phyloP scores from a whole-genome alignment of 2,797 vertebrate species.

The Diplodus sargus region DNA sequence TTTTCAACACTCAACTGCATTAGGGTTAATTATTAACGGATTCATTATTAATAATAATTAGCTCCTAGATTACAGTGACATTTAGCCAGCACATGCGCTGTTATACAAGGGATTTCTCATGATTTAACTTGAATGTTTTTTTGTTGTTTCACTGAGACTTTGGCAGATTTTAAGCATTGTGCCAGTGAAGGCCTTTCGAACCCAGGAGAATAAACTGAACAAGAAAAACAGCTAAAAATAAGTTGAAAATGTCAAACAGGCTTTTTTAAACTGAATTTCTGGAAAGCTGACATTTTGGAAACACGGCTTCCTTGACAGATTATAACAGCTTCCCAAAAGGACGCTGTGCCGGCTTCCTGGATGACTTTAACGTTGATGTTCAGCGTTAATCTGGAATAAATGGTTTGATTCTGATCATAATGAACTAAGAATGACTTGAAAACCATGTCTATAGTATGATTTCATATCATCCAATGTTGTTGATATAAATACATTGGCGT shows the following conservation, averaged over 20 bases:
- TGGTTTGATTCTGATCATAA: neutral
- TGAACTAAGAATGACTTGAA: neutral
- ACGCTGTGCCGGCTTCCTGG: neutral
- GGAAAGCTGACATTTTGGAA: conserved; percentile 46
- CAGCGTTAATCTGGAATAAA: neutral
- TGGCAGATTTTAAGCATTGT: neutral
- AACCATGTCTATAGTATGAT: neutral
- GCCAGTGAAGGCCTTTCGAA: conserved; percentile 6
- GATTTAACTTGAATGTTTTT: neutral
- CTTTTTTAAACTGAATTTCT: conserved; percentile 8
- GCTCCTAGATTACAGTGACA: conserved; percentile 5
- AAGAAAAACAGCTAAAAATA: conserved; percentile 30
- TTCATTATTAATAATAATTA: conserved; percentile 41
- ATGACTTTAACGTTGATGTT: neutral
- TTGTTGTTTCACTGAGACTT: conserved; percentile 2
- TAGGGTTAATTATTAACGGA: conserved; percentile 44
- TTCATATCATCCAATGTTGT: neutral
- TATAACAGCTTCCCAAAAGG: conserved; percentile 14
- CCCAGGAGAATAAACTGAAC: conserved; percentile 6
- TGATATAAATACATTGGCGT: neutral
- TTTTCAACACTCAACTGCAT: conserved; percentile 50
- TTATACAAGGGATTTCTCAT: neutral
- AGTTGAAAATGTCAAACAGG: conserved; percentile 42
- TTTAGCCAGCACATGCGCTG: conserved; percentile 7
- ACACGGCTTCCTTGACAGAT: conserved; percentile 23